A percentile compares a stretch with the other conserved stretches of the same genome.
Conservation (phyloP, 2,797 vertebrate genomes). For the Falco novaeseelandiae region DNA sequence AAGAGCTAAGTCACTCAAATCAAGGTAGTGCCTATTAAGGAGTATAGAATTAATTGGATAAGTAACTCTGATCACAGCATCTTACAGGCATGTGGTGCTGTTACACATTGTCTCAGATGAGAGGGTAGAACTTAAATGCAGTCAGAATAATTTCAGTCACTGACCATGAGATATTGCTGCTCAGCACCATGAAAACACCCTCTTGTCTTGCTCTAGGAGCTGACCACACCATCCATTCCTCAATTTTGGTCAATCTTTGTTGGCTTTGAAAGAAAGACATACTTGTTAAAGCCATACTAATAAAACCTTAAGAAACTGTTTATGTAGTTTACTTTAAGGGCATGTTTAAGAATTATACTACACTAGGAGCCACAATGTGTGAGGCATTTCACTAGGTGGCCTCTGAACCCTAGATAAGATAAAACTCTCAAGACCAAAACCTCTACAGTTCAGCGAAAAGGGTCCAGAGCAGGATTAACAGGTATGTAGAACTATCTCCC, state of each 20-base stretch:
- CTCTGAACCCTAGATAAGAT: background rate
- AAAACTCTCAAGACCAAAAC: background rate
- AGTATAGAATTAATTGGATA: background rate
- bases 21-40: background rate
- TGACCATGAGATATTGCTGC: background rate
- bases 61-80: background rate
- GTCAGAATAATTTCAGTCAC: background rate
- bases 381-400: background rate
- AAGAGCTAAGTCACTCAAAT: background rate
- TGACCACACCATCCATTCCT: background rate
- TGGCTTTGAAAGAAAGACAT: background rate
- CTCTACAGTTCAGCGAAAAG: background rate
- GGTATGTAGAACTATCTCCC: background rate
- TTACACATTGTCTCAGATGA: accelerated
- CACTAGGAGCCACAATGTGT: background rate
- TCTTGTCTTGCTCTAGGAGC: background rate
- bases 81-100: background rate
- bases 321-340: background rate
- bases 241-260: background rate
- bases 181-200: background rate
- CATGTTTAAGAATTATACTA: background rate
- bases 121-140: background rate
- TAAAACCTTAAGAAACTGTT: background rate
- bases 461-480: background rate
- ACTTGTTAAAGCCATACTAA: background rate